These are phyloP conservation scores for Drosophila equinoxialis DNA, from an alignment of 1,140 invertebrate genomes.

Conservation along the genomic window DNA sequence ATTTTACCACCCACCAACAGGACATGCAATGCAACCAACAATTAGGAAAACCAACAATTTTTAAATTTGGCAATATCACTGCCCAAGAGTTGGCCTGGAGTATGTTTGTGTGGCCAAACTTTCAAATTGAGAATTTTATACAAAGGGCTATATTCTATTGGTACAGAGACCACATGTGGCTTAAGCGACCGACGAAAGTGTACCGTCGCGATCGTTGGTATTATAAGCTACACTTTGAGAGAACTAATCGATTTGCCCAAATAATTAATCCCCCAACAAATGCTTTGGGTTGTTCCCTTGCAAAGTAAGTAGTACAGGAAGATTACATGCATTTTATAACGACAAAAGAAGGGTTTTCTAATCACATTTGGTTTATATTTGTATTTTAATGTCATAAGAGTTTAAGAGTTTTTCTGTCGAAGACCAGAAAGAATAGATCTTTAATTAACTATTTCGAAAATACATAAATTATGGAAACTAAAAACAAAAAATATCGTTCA, in stretches of 20 bases:
- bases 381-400: no score
- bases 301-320: slow-evolving; percentile 17
- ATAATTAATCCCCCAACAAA: slow-evolving; percentile 15
- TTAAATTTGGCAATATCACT: background rate
- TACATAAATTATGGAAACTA: no score
- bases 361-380: no score
- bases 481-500: no score
- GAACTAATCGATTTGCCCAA: slow-evolving; percentile 22
- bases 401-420: no score
- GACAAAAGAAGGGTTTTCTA: no score
- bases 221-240: background rate
- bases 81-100: background rate
- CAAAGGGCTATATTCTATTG: slow-evolving; percentile 13
- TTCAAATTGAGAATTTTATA: background rate
- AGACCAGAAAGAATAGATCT: no score
- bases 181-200: background rate
- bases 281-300: slow-evolving; percentile 38
- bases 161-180: slow-evolving; percentile 15
- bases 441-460: no score
- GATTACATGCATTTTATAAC: no score
- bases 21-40: background rate
- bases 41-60: background rate
- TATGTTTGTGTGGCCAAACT: background rate
- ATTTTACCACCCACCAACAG: background rate
- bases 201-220: rapidly evolving